A percentile compares a stretch with the other conserved stretches of the same genome.
Evolutionary conservation across 1,140 invertebrate genomes (phyloP).

Genomic region (Brachionus rotundiformis): DNA sequence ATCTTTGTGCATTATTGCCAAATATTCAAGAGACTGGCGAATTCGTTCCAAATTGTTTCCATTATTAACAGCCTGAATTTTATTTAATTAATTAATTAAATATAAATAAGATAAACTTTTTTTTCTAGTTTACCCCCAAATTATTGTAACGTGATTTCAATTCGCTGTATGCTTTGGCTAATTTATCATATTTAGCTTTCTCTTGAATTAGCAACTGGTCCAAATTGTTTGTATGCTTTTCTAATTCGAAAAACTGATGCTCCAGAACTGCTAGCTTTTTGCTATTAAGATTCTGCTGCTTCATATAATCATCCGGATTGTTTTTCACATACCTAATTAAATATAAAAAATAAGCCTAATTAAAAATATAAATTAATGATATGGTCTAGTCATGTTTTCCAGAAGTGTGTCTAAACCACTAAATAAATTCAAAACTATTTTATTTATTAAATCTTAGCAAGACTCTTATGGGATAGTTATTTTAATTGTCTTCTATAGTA

Average conservation of each 20-base stretch:
- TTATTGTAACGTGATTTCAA: conserved; percentile 7
- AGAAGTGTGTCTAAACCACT: too few species aligned
- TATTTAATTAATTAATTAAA: not conserved
- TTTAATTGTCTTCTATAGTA: too few species aligned
- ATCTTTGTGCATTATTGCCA: conserved; percentile 24
- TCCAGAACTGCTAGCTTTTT: not conserved
- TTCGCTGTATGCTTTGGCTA: conserved; percentile 9
- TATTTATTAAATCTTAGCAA: too few species aligned
- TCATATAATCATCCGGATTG: conserved; percentile 35
- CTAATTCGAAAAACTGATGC: conserved; percentile 24
- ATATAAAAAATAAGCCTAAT: too few species aligned
- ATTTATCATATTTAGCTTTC: conserved; percentile 27
- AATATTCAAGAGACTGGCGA: conserved; percentile 40
- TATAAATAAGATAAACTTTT: too few species aligned
- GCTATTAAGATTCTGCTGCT: not conserved
- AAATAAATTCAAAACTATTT: too few species aligned
- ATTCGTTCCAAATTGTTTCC: conserved; percentile 28
- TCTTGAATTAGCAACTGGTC: conserved; percentile 27
- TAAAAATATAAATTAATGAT: not conserved
- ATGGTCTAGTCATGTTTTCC: not conserved
- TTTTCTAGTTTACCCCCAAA: conserved; percentile 23
- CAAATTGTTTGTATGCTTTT: conserved; percentile 42
- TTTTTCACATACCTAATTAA: conserved; percentile 19
- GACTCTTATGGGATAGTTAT: too few species aligned
- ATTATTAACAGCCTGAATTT: not conserved